Conservation (phyloP, 2,113 vertebrate genomes). For the Laticauda colubrina region DNA sequence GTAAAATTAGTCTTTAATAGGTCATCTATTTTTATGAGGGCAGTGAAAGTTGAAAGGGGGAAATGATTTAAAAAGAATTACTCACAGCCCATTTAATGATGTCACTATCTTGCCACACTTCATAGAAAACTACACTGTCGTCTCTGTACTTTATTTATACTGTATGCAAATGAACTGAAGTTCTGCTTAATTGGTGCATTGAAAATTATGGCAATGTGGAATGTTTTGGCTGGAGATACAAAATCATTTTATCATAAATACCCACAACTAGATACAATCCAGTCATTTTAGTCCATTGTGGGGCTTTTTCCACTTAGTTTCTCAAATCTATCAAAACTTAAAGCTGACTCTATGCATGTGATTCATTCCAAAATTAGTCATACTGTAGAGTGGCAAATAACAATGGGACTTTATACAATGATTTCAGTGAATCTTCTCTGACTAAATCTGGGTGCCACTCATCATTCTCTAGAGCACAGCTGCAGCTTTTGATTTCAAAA, state of each 20-base stretch:
- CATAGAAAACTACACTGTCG: not conserved
- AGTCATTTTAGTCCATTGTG: not conserved
- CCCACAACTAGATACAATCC: not conserved
- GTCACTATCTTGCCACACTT: not conserved
- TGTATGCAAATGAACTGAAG: not conserved
- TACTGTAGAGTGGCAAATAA: not conserved
- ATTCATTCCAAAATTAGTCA: not conserved
- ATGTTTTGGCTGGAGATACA: not conserved
- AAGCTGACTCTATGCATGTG: not conserved
- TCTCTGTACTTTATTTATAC: not conserved
- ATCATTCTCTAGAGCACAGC: not conserved
- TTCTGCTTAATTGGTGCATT: not conserved
- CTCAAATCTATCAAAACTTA: not conserved
- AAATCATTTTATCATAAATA: not conserved
- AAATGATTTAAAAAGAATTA: not conserved
- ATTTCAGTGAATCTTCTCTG: not conserved
- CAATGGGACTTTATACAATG: not conserved
- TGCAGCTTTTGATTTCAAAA: not conserved
- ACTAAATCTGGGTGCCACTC: not conserved
- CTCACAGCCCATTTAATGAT: not conserved
- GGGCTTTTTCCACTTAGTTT: not conserved
- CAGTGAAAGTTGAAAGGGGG: not conserved
- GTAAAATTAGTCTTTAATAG: not conserved
- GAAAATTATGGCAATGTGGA: not conserved
- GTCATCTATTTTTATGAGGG: not conserved